Evolutionary conservation across 30 jellyfish, hydroid and myxozoan genomes (phyloP).

Genomic region (Aurelia sp.): DNA sequence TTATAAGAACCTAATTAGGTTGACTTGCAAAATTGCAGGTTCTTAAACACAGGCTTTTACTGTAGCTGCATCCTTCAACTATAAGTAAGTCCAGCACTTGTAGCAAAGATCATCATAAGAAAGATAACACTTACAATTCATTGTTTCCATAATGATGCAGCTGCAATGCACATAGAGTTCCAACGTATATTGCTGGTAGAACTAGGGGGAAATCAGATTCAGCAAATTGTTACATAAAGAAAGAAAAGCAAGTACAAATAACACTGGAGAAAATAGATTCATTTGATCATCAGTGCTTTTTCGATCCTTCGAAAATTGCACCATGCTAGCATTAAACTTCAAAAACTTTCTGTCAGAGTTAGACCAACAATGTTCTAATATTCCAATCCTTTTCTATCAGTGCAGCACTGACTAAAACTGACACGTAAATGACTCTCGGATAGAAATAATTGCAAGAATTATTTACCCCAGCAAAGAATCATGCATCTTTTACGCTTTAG

Average conservation of each 20-base stretch:
- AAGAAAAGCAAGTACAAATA: background rate
- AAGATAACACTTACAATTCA: constrained; percentile 57
- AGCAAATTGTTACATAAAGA: too few species aligned
- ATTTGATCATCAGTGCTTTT: too few species aligned
- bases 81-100: background rate
- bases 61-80: background rate
- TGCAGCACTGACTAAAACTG: too few species aligned
- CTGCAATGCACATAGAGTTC: constrained; percentile 39
- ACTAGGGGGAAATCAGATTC: constrained; percentile 17
- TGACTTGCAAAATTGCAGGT: too few species aligned
- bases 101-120: too few species aligned
- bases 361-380: background rate
- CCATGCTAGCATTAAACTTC: too few species aligned
- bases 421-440: background rate
- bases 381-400: background rate
- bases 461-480: constrained; percentile 84
- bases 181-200: constrained; percentile 84
- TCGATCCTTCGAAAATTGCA: too few species aligned
- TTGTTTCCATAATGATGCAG: constrained; percentile 79
- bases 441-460: background rate
- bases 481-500: constrained; percentile 71
- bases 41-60: too few species aligned
- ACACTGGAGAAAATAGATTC: background rate
- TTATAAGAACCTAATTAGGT: too few species aligned
- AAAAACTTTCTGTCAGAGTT: too few species aligned